phyloP scores from a whole-genome alignment of 2,113 vertebrate species.

The Cyanoderma ruficeps region DNA sequence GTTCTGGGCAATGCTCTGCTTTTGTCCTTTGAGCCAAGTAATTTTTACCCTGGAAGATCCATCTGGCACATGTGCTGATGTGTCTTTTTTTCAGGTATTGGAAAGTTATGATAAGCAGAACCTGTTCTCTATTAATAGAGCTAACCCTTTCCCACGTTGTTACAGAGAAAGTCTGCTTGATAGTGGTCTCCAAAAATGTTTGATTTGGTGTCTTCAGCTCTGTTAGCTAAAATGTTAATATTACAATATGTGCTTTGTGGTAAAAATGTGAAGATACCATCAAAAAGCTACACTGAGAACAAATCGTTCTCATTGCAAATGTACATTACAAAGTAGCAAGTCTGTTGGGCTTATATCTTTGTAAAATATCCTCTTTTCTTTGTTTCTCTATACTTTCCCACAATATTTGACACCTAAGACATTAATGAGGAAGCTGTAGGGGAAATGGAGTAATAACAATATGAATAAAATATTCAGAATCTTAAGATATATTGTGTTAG shows the following conservation, averaged over 20 bases:
- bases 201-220: neutral
- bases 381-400: neutral
- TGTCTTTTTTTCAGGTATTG: neutral
- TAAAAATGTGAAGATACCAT: neutral
- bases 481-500: neutral
- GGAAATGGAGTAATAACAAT: neutral
- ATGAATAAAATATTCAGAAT: neutral
- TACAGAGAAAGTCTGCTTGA: neutral
- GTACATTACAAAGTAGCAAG: neutral
- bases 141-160: neutral
- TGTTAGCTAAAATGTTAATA: neutral
- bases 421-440: neutral
- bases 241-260: neutral
- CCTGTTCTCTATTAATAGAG: neutral
- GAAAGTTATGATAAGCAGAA: neutral
- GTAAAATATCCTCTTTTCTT: neutral
- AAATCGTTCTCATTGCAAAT: neutral
- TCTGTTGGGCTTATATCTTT: neutral
- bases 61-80: neutral
- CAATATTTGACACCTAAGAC: neutral
- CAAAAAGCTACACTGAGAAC: neutral
- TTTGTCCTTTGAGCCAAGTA: neutral
- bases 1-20: neutral
- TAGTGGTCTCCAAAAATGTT: neutral
- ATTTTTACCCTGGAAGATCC: neutral